Evolutionary conservation across 2,888 invertebrate species (phyloP).

Genomic region (Agonum fuliginosum): DNA sequence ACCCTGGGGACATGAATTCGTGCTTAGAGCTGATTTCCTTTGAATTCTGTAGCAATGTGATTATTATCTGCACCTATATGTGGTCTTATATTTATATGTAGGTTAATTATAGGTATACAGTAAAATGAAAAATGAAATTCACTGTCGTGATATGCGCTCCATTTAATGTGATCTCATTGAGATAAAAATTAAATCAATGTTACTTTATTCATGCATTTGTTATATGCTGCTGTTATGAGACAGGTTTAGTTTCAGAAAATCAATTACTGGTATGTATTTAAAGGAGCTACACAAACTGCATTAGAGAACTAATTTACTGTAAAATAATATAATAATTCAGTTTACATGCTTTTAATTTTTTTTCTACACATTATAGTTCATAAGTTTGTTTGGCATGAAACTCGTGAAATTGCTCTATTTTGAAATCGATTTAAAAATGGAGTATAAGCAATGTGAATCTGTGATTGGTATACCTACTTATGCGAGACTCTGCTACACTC

Average conservation of each 20-base stretch:
- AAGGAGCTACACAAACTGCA: too few relatives aligned
- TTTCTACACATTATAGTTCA: too few relatives aligned
- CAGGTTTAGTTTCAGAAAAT: not conserved
- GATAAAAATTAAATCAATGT: constrained; percentile 42
- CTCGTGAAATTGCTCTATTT: too few relatives aligned
- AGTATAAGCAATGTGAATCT: too few relatives aligned
- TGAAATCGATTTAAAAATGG: too few relatives aligned
- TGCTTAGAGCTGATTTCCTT: constrained; percentile 36
- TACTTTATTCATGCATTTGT: constrained; percentile 2
- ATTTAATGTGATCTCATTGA: constrained; percentile 35
- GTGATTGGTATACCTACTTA: too few relatives aligned
- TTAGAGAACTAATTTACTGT: too few relatives aligned
- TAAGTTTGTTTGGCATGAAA: too few relatives aligned
- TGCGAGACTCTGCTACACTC: too few relatives aligned
- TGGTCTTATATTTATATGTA: constrained; percentile 42
- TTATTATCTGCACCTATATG: constrained; percentile 34
- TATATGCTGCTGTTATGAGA: not conserved
- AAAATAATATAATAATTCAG: too few relatives aligned
- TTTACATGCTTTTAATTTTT: too few relatives aligned
- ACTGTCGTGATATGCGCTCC: constrained; percentile 29
- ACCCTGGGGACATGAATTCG: constrained; percentile 34
- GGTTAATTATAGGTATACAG: constrained; percentile 44
- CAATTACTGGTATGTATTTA: too few relatives aligned
- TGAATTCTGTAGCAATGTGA: constrained; percentile 20
- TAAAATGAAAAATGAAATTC: constrained; percentile 36